phyloP scores from a whole-genome alignment of 37 sponge, comb jelly and placozoan genomes.

The Aplysina aerophoba region DNA sequence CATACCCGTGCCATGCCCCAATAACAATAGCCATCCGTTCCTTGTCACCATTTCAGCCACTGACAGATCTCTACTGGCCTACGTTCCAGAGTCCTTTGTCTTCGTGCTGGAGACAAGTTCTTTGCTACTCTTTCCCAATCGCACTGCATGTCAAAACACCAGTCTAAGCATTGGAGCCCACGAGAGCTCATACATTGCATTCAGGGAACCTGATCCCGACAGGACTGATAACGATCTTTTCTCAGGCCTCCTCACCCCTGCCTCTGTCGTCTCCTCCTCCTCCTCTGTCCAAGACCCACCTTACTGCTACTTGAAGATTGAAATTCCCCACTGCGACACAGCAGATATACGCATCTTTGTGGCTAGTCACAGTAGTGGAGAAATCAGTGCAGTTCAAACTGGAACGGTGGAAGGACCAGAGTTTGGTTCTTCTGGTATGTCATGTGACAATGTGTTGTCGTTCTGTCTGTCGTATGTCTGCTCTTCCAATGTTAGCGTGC shows the following conservation, averaged over 20 bases:
- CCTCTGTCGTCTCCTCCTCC: not conserved
- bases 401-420: not conserved
- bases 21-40: not conserved
- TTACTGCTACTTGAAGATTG: not conserved
- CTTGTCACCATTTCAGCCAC: not conserved
- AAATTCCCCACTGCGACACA: not conserved
- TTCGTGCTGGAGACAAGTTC: not conserved
- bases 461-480: not conserved
- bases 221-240: not conserved
- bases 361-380: slow-evolving; percentile 4
- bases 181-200: not conserved
- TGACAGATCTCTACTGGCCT: not conserved
- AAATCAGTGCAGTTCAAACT: not conserved
- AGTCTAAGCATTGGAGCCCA: not conserved
- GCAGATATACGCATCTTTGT: not conserved
- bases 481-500: not conserved
- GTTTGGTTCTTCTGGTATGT: not conserved
- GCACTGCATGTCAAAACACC: not conserved
- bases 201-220: not conserved
- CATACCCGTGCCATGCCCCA: not conserved
- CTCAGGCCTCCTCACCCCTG: not conserved
- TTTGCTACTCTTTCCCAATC: not conserved
- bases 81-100: not conserved
- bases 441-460: not conserved
- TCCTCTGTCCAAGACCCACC: not conserved